A percentile compares a stretch with the other conserved stretches of the same genome.
Evolutionary conservation across 2,888 invertebrate genomes (phyloP).

Genomic region (Allolobophora icterica): DNA sequence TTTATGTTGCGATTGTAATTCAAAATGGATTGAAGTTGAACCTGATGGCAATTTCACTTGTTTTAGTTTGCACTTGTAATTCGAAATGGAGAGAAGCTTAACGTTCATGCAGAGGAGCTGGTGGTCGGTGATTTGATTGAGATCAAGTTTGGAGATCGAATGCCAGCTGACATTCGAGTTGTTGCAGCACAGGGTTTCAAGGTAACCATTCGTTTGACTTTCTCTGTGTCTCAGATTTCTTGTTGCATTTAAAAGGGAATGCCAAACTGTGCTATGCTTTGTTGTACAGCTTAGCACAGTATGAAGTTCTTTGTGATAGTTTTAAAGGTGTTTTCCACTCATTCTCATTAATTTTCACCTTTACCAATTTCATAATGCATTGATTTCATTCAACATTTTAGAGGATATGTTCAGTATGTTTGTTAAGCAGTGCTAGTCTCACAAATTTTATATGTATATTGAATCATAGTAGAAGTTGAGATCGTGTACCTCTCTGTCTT

Average conservation of each 20-base stretch:
- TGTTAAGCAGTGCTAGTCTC: no score
- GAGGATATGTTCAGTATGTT: no score
- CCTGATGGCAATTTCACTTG: no score
- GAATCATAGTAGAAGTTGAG: no score
- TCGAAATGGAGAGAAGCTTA: slow-evolving; percentile 71
- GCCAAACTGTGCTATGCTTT: neutral
- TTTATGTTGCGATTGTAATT: neutral
- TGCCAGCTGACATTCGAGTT: slow-evolving; percentile 96
- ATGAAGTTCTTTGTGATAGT: no score
- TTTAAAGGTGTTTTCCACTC: neutral
- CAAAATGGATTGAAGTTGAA: no score
- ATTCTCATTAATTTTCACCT: neutral
- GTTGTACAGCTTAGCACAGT: neutral
- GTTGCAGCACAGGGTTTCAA: slow-evolving; percentile 95
- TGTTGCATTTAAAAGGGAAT: neutral
- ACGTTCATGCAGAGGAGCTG: slow-evolving; percentile 74
- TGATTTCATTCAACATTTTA: no score
- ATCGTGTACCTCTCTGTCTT: no score
- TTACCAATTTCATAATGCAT: neutral
- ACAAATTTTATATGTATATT: no score
- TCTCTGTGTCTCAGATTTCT: neutral
- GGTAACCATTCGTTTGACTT: slow-evolving; percentile 63
- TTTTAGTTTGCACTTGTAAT: slow-evolving; percentile 68
- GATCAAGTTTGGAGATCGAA: slow-evolving; percentile 97
- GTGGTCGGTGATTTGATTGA: slow-evolving; percentile 97